phyloP scores from a whole-genome alignment of 2,113 vertebrate species.

The Oryzias curvinotus region DNA sequence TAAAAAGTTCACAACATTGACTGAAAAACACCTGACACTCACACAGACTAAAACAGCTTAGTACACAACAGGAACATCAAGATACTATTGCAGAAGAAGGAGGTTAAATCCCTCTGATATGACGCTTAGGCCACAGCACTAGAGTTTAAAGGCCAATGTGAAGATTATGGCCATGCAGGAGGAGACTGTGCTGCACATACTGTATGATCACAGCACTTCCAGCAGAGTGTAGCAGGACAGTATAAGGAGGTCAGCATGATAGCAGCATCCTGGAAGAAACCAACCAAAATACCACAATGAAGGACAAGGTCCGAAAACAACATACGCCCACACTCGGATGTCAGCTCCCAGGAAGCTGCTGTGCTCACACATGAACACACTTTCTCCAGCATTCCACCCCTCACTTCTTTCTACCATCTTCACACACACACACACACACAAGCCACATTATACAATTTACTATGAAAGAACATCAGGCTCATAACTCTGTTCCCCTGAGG shows the following conservation, averaged over 20 bases:
- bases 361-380: conserved; percentile 13
- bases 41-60: conserved; percentile 1
- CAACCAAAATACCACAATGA: conserved; percentile 62
- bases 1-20: conserved; percentile 25
- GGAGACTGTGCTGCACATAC: conserved; percentile 27
- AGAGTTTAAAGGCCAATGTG: background rate
- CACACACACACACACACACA: conserved; percentile 30
- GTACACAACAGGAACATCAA: conserved; percentile 10
- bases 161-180: conserved; percentile 20
- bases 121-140: conserved; percentile 6
- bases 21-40: conserved; percentile 46
- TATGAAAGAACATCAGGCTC: conserved; percentile 76
- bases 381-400: conserved; percentile 27
- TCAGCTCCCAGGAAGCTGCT: conserved; percentile 53
- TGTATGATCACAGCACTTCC: conserved; percentile 52
- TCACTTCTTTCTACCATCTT: conserved; percentile 21
- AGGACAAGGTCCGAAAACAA: conserved; percentile 64
- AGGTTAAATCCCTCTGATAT: conserved; percentile 5
- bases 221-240: conserved; percentile 57
- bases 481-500: conserved; percentile 77
- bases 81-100: conserved; percentile 1
- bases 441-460: conserved; percentile 74
- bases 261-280: conserved; percentile 67
- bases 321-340: conserved; percentile 52
- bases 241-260: conserved; percentile 67